Base-by-base conservation (phyloP, 2,888 invertebrate species). In the Drosophila multiciliata region DNA sequence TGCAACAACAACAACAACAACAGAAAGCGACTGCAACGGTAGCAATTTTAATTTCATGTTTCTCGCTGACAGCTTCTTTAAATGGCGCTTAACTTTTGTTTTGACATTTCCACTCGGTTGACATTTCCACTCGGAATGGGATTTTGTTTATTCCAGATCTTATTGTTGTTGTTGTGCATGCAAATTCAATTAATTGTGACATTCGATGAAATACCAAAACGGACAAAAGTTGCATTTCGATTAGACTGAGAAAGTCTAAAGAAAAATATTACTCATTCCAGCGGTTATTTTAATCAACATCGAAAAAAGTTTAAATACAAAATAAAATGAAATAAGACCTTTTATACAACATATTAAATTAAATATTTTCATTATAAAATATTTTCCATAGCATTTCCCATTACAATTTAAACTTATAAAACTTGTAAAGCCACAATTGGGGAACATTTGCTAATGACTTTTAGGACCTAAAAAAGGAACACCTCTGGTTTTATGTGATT, bases 71-170 rank as follows among this genome's bases (percentile, higher is more conserved):
- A 90, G 89, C 83, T 80, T 86, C 81, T 80, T 89, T 89, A 89
- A 90, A 87, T 90, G 89, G 89, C 89, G 89, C 89, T 90, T 90
- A 90, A 81, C 82, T 79, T 75, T 69, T 75, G 73, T 73, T 74
- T 75, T 82, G 82, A 80, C 83, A 79, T 82, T 76, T 77, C 73
- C 40, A 62, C 64, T 67, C 58, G 38, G 72, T 74, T 89, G 89
- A 88, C 84, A 78, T 81, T 83, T 79, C n/a, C n/a, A n/a, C n/a
- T 68, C 64, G 53, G 17, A 67, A 55, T 67, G 38, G 9, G n/a
- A 42, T 60, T 15, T 45, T 42, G 26, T n/a, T 38, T 26, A 17
- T 49, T 48, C 15, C 17, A 26, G 26, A 26, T 45, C 15, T 15
- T 53, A 8, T 66, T 49, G 7, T 26, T 58, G 17, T 61, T 78